Evolutionary conservation across 92 coral and sea anemone species (phyloP).

Genomic region (Palythoa grandiflora): DNA sequence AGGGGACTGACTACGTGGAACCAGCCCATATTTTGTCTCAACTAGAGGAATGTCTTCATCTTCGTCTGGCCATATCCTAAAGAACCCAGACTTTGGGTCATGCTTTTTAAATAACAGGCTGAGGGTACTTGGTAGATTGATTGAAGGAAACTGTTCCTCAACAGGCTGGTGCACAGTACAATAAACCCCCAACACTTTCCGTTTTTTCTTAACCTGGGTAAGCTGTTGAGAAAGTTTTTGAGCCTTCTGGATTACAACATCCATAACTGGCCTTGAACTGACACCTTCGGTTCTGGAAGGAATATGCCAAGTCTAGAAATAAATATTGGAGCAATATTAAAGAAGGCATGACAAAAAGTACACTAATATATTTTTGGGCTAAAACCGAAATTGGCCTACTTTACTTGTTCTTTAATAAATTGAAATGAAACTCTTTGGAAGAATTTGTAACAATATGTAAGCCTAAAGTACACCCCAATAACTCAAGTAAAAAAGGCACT

Average conservation of each 20-base stretch:
- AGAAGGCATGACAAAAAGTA: too few relatives aligned
- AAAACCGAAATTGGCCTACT: too few relatives aligned
- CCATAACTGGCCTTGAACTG: too few relatives aligned
- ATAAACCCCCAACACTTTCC: neutral
- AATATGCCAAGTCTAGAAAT: too few relatives aligned
- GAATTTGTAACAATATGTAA: too few relatives aligned
- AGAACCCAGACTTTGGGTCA: conserved; percentile 52
- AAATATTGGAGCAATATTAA: too few relatives aligned
- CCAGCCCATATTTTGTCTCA: conserved; percentile 48
- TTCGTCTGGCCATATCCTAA: conserved; percentile 60
- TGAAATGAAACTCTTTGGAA: too few relatives aligned
- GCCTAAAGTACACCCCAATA: too few relatives aligned
- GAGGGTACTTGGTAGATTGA: conserved; percentile 42
- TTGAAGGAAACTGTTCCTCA: conserved; percentile 20
- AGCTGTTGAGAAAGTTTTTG: neutral
- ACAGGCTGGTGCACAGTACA: conserved; percentile 56
- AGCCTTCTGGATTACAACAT: neutral
- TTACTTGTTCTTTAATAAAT: too few relatives aligned
- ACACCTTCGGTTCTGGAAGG: too few relatives aligned
- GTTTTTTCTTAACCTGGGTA: neutral
- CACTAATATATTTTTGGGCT: too few relatives aligned
- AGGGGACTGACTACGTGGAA: conserved; percentile 2
- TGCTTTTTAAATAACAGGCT: conserved; percentile 38
- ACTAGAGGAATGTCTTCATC: conserved; percentile 48
- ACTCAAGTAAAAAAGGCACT: too few relatives aligned